Conservation (phyloP, 30 jellyfish, hydroid and myxozoan species). For the Catostylus mosaicus region DNA sequence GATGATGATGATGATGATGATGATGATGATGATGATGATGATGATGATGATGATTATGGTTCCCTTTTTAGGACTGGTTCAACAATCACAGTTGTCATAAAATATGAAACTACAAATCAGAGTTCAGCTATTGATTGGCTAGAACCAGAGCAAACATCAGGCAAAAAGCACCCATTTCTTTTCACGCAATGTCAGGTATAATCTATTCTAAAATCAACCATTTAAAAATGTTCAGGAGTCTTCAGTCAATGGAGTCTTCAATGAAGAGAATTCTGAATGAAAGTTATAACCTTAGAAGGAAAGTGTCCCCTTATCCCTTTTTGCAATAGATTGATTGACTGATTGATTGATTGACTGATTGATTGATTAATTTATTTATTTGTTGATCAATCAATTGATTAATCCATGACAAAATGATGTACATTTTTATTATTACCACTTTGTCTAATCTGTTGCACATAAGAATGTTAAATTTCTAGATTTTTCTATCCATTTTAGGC, state of each 20-base stretch:
- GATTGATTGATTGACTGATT: background rate
- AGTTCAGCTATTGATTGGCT: conserved; percentile 95
- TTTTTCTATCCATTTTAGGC: conserved; percentile 52
- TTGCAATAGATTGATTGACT: too few species aligned
- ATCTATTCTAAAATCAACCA: background rate
- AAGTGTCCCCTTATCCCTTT: too few species aligned
- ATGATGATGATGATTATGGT: background rate
- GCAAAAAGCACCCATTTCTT: conserved; percentile 85
- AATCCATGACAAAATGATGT: too few species aligned
- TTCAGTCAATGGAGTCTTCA: too few species aligned
- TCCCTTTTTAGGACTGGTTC: conserved; percentile 64
- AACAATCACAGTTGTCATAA: conserved; percentile 33
- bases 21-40: background rate
- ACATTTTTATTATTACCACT: too few species aligned
- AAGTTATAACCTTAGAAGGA: too few species aligned
- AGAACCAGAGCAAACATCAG: conserved; percentile 91
- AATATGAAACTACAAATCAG: conserved; percentile 76
- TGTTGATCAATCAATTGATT: too few species aligned
- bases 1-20: background rate
- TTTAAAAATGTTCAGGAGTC: background rate
- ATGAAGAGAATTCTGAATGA: too few species aligned
- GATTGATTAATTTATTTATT: background rate
- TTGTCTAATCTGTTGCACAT: too few species aligned
- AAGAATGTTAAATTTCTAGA: background rate
- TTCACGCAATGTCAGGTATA: conserved; percentile 97